Evolutionary conservation across 1,140 invertebrate genomes (phyloP), one percentile per base, ranked within the genome.

Genomic region (Vollenhovia emeryi): DNA sequence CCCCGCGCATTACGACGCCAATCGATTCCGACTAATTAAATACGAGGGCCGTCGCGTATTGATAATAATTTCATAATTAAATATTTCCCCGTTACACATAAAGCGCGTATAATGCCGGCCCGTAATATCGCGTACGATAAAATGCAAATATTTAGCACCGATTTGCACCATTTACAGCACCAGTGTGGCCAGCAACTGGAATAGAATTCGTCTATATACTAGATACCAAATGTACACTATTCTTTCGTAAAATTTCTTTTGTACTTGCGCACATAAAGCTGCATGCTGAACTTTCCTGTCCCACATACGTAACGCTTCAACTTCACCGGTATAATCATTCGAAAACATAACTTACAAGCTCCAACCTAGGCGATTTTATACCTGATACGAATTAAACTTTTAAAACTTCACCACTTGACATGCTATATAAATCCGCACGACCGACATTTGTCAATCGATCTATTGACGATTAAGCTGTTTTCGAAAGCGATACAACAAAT

Each of bases 11-110:
- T 45, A 43, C 33, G 33, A 71, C 36, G 33, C 50, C n/a, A 45
- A 82, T 82, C 66, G 66, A 82, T 82, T 57, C 21, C 50, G 66
- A 59, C 27, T 71, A 82, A 82, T 82, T 82, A 82, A 82, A 82
- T 57, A 21, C 36, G 36, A 18, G 24, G 13, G 27, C n/a, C 24
- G 0, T 18, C n/a, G 36, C 33, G 30, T 57, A 24, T 43, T 52
- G 78, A 80, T 79, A 68, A 68, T 9, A 50, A 50, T 82, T 82
- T 82, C 43, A 82, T 82, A 71, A 82, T 73, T 40, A 40, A 45
- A 73, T 24, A 40, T 82, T 71, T 57, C 45, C 78, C 24, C 6
- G 45, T 36, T 52, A 66, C 1, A 15, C 13, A 27, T 45, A 62
- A 36, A n/a, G n/a, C 21, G 66, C 76, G 62, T 62, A 21, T 36